A percentile compares a stretch with the other conserved stretches of the same genome.
These are phyloP conservation scores for Acrocephalus arundinaceus DNA, from an alignment of 2,113 vertebrate species.

Conservation along the genomic window DNA sequence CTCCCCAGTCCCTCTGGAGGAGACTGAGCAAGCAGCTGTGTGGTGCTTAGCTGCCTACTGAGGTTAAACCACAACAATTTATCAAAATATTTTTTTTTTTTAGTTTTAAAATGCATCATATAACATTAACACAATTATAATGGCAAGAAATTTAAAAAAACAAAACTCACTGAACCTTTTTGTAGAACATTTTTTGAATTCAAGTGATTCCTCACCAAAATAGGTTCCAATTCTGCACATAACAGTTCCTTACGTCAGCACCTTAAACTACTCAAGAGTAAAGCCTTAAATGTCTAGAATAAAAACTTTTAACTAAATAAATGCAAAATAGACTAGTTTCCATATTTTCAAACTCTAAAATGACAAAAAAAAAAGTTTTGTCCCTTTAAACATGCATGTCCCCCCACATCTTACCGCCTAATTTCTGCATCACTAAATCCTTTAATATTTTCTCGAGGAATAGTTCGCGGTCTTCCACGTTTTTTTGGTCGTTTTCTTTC, in stretches of 20 bases:
- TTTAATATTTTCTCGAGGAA: constrained; percentile 97
- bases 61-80: neutral
- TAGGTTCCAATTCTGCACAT: neutral
- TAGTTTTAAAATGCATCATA: constrained; percentile 5
- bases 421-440: constrained; percentile 98
- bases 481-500: constrained; percentile 96
- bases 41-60: neutral
- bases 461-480: constrained; percentile 93
- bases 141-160: neutral
- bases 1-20: neutral
- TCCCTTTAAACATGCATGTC: neutral
- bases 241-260: neutral
- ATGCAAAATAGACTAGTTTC: neutral
- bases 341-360: neutral
- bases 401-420: constrained; percentile 80
- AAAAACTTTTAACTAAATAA: neutral
- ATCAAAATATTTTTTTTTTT: neutral
- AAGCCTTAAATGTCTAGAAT: neutral
- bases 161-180: neutral
- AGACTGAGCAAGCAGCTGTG: neutral
- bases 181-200: neutral
- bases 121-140: constrained; percentile 16
- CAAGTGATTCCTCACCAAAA: neutral
- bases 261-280: neutral
- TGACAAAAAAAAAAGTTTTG: neutral